These are phyloP conservation scores for Drepana arcuata DNA, from an alignment of 1,140 invertebrate species.

Conservation along the genomic window DNA sequence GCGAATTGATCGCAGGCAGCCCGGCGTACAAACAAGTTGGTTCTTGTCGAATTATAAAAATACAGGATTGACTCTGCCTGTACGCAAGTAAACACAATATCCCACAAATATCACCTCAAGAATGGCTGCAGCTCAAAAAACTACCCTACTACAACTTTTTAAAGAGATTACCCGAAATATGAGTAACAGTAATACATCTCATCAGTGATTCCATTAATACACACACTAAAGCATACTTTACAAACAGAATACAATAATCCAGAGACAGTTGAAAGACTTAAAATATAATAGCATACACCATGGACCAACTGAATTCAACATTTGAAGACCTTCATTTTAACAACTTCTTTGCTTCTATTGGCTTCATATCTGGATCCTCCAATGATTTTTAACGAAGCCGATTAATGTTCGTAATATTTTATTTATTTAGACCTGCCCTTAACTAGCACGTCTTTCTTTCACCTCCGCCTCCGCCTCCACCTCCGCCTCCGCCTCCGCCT, in stretches of 20 bases:
- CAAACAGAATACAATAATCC: constrained; percentile 6
- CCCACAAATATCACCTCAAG: constrained; percentile 8
- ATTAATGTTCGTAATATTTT: too few relatives aligned
- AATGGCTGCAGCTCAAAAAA: constrained; percentile 9
- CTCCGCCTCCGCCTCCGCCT: too few relatives aligned
- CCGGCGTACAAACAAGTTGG: too few relatives aligned
- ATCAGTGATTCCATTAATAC: constrained; percentile 14
- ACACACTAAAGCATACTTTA: constrained; percentile 11
- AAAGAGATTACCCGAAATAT: constrained; percentile 10
- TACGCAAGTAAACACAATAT: constrained; percentile 19
- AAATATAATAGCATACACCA: background rate
- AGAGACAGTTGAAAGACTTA: too few relatives aligned
- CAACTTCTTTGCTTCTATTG: constrained; percentile 18
- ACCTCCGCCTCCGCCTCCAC: too few relatives aligned
- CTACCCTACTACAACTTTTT: constrained; percentile 8
- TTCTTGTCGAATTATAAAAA: constrained; percentile 10
- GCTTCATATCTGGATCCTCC: constrained; percentile 27
- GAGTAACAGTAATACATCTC: constrained; percentile 16
- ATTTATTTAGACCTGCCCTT: too few relatives aligned
- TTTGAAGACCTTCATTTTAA: constrained; percentile 20
- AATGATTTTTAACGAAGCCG: constrained; percentile 23
- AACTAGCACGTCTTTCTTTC: too few relatives aligned
- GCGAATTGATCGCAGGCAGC: too few relatives aligned
- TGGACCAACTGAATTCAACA: constrained; percentile 5
- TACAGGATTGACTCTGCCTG: constrained; percentile 14